Percentiles rank a stretch among this genome's conserved stretches.
phyloP scores from a whole-genome alignment of 2,797 vertebrate genomes.

The Loris lydekkerianus region DNA sequence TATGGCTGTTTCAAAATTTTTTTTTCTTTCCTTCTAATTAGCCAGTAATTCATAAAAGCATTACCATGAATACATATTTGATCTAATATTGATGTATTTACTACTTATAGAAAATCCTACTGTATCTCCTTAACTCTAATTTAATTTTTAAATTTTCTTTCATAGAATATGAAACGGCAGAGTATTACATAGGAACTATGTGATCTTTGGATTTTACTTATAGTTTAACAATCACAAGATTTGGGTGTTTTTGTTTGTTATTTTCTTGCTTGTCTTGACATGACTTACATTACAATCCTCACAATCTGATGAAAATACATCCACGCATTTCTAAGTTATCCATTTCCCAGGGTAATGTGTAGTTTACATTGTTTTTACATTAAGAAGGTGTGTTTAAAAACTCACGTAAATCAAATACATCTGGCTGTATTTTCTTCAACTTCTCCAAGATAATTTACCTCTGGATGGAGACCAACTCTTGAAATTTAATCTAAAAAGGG shows the following conservation, averaged over 20 bases:
- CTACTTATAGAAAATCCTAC: background rate
- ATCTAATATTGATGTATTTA: background rate
- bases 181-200: background rate
- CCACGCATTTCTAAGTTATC: constrained; percentile 21
- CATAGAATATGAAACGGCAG: background rate
- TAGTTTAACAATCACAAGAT: background rate
- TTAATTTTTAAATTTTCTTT: constrained; percentile 40
- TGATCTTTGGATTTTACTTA: background rate
- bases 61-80: background rate
- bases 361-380: constrained; percentile 64
- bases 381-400: constrained; percentile 6
- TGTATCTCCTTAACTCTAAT: background rate
- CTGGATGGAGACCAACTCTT: constrained; percentile 52
- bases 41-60: background rate
- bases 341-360: background rate
- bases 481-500: constrained; percentile 49
- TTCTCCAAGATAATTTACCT: constrained; percentile 63
- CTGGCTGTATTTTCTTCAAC: constrained; percentile 61
- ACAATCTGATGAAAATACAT: background rate
- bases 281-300: constrained; percentile 11
- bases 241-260: background rate
- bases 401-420: constrained; percentile 39
- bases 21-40: constrained; percentile 34
- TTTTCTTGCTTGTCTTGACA: background rate
- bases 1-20: background rate